Percentiles rank a stretch among this genome's conserved stretches.
These are phyloP conservation scores for Vanacampus margaritifer DNA, from an alignment of 2,113 vertebrate species.

Conservation along the genomic window DNA sequence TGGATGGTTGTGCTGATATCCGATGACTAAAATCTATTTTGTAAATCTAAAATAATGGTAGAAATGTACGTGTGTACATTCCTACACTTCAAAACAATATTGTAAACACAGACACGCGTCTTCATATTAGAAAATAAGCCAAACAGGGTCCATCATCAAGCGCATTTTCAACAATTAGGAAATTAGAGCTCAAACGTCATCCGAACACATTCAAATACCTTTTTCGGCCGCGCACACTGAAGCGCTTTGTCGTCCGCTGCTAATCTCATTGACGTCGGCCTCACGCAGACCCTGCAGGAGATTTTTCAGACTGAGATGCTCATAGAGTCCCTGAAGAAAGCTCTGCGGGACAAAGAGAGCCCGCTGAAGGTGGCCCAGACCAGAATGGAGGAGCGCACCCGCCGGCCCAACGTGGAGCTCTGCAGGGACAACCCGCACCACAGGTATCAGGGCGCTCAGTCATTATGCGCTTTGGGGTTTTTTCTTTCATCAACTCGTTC, in stretches of 20 bases:
- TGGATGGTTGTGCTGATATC: no score
- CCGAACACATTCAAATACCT: not conserved
- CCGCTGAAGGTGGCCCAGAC: constrained; percentile 90
- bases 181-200: not conserved
- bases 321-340: constrained; percentile 82
- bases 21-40: no score
- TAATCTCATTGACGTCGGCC: not conserved
- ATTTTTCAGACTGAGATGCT: constrained; percentile 86
- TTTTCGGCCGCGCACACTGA: not conserved
- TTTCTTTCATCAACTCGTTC: no score
- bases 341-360: constrained; percentile 81
- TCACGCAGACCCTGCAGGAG: constrained; percentile 82
- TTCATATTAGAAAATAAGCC: not conserved
- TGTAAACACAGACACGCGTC: not conserved
- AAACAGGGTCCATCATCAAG: not conserved
- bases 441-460: constrained; percentile 56
- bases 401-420: constrained; percentile 85
- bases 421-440: constrained; percentile 84
- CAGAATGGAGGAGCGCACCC: constrained; percentile 82
- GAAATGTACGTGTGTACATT: no score
- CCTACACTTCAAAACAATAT: not conserved
- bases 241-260: not conserved
- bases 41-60: no score
- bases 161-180: not conserved
- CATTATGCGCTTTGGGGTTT: no score